Conservation (phyloP, 2,797 vertebrate species). For the Lagorchestes hirsutus region DNA sequence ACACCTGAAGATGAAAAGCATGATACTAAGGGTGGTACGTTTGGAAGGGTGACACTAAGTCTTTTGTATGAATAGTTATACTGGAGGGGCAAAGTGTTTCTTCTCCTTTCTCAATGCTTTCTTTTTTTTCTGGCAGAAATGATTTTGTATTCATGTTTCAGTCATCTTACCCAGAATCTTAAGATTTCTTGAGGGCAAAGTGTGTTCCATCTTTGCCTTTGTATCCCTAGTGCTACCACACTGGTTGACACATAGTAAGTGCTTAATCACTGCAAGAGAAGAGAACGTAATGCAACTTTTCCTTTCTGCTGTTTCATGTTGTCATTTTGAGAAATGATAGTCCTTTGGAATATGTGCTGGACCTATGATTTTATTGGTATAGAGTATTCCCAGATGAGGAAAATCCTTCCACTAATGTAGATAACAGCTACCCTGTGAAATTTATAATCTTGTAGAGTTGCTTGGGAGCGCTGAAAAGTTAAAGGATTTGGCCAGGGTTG, state of each 20-base stretch:
- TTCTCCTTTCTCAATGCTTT: neutral
- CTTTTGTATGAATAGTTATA: conserved; percentile 50
- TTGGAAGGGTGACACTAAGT: neutral
- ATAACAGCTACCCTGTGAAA: no score
- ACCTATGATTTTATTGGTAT: no score
- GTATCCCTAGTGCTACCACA: no score
- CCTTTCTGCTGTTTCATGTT: conserved; percentile 12
- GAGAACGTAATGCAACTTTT: neutral
- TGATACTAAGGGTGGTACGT: neutral
- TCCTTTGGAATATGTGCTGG: neutral
- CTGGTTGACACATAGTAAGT: no score
- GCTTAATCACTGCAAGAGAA: no score
- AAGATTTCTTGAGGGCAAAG: no score
- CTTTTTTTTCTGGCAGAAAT: conserved; percentile 26
- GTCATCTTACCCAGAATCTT: conserved; percentile 12
- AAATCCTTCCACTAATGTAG: no score
- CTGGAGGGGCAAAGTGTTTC: conserved; percentile 5
- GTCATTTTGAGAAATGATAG: conserved; percentile 13
- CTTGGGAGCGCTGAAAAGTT: no score
- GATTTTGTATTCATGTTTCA: conserved; percentile 35
- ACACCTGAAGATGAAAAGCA: conserved; percentile 44
- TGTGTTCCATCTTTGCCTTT: no score
- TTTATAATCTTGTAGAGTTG: no score
- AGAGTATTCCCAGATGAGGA: no score
- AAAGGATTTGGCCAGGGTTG: no score